Base-by-base conservation (phyloP, 2,888 invertebrate species). In the Byasa hedistus region DNA sequence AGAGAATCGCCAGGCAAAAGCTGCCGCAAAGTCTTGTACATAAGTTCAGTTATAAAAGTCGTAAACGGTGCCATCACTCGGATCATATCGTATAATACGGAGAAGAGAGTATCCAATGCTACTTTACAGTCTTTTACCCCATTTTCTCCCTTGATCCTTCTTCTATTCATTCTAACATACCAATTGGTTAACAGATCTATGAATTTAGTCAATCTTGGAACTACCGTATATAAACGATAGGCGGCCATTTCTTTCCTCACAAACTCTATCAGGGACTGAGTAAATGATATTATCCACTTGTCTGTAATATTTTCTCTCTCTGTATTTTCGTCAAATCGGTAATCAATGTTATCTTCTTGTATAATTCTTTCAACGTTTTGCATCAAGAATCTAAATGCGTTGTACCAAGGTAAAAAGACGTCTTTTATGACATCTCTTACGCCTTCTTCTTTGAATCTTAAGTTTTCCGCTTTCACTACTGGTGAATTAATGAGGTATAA, bases 121-220 rank as follows among this genome's bases (percentile, higher is more conserved):
- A 94, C 93, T 69, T 94, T 93, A 78, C 98, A 97, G 79, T 99
- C 98, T 39, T 94, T 93, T 3, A 92, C 81, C 0, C 97, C 97
- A 71, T 92, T 93, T 79, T 98, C 98, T 54, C 99, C 99, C 92
- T 99, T 99, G 69, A 99, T 94, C 62, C 99, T 93, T 76, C 95
- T 96, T 66, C 99, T 94, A 85, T 99, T 99, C 95, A 99, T 96
- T 70, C 99, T 93, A 39, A 99, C 98, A 84, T 99, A 99, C 98
- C 99, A 99, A 85, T 99, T 99, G 36, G 99, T 99, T 4, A 99
- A 93, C 81, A 99, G 97, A 80, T 99, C 99, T 72, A 99, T 98
- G 85, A 98, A 99, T 82, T 98, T 98, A 0, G 99, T 96, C 55
- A 99, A 91, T 64, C 96, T 93, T 0, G 99, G 98, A 15, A 99